phyloP scores from a whole-genome alignment of 2,888 invertebrate genomes.

The Lordiphosa fenestrarum region DNA sequence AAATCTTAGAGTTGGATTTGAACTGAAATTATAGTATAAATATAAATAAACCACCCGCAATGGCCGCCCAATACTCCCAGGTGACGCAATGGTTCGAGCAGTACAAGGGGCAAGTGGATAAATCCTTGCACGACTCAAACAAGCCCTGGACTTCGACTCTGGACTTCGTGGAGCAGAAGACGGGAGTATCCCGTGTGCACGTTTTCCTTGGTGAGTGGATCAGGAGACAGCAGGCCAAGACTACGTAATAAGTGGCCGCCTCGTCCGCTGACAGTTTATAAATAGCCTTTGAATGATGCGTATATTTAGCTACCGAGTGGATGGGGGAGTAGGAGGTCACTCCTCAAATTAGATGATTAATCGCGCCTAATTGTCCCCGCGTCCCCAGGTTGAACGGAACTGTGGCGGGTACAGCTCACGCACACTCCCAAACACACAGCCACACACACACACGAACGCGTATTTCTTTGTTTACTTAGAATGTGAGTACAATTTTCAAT shows the following conservation, averaged over 20 bases:
- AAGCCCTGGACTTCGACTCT: conserved; percentile 88
- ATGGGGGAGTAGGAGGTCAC: conserved; percentile 13
- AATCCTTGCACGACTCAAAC: conserved; percentile 84
- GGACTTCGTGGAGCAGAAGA: conserved; percentile 85
- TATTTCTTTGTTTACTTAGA: too few relatives aligned
- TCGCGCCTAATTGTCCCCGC: conserved; percentile 16
- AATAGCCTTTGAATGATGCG: conserved; percentile 51
- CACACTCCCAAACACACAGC: not conserved
- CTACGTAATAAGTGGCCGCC: conserved; percentile 46
- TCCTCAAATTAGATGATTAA: conserved; percentile 33
- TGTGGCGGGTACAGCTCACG: conserved; percentile 13
- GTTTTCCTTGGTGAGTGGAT: conserved; percentile 87
- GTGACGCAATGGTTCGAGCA: conserved; percentile 78
- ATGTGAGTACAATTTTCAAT: conserved; percentile 15
- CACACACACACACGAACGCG: too few relatives aligned
- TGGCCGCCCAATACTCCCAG: conserved; percentile 47
- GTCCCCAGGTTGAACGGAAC: conserved; percentile 8
- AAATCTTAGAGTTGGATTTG: too few relatives aligned
- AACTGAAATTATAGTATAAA: conserved; percentile 28
- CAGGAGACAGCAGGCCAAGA: not conserved
- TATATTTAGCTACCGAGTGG: conserved; percentile 19
- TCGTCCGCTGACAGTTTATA: conserved; percentile 37
- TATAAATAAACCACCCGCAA: conserved; percentile 12
- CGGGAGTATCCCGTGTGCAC: conserved; percentile 88
- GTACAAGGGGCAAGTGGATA: conserved; percentile 83